A percentile compares a stretch with the other conserved stretches of the same genome.
Evolutionary conservation across 2,888 invertebrate genomes (phyloP).

Genomic region (Kuschelorhynchus macadamiae): DNA sequence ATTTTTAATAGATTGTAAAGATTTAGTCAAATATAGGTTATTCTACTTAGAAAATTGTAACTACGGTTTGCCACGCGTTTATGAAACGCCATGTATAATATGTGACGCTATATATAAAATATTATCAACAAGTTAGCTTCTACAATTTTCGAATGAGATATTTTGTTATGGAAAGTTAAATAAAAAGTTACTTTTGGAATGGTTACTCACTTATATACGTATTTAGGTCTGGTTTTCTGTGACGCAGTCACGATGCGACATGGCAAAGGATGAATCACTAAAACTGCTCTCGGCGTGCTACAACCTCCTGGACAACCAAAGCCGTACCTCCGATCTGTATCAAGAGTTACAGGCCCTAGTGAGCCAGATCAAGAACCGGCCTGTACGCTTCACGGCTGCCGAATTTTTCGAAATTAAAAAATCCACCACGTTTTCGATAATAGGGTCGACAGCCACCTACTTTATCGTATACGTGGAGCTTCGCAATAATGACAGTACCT

Average conservation of each 20-base stretch:
- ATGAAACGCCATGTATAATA: too few relatives aligned
- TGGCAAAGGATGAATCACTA: conserved; percentile 34
- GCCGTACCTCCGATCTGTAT: conserved; percentile 17
- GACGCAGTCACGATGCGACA: conserved; percentile 37
- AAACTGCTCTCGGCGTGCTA: conserved; percentile 30
- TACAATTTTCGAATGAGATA: too few relatives aligned
- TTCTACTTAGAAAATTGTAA: too few relatives aligned
- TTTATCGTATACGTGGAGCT: conserved; percentile 46
- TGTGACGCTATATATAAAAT: too few relatives aligned
- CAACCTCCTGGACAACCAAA: conserved; percentile 31
- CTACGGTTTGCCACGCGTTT: too few relatives aligned
- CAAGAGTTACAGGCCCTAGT: conserved; percentile 24
- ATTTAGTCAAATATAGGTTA: too few relatives aligned
- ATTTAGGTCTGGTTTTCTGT: conserved; percentile 42
- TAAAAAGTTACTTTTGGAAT: too few relatives aligned
- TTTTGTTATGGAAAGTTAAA: too few relatives aligned
- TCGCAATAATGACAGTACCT: conserved; percentile 37
- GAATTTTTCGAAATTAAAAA: conserved; percentile 44
- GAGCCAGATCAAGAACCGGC: conserved; percentile 36
- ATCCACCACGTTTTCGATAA: conserved; percentile 43
- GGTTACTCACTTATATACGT: too few relatives aligned
- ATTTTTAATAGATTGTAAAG: too few relatives aligned
- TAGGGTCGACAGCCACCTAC: conserved; percentile 37
- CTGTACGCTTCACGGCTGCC: conserved; percentile 41
- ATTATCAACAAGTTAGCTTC: too few relatives aligned